Base-by-base conservation (phyloP, 2,888 invertebrate genomes). In the Apamea anceps region DNA sequence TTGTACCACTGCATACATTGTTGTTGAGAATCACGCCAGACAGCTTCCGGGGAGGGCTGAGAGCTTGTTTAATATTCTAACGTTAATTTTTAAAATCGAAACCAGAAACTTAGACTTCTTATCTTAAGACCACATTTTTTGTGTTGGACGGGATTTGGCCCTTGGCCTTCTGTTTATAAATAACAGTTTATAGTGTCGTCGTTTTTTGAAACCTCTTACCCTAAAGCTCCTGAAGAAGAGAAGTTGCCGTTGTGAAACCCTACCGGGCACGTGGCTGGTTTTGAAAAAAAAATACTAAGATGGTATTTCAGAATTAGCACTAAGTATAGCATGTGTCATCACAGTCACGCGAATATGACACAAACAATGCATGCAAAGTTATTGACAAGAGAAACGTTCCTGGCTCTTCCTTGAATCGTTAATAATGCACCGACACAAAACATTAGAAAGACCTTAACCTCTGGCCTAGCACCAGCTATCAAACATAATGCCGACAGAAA, bases 1-100 rank as follows among this genome's bases (percentile, higher is more conserved):
- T 67, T 77, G 85, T 85, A 68, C 63, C 51, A 63, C 71, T 13
- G 45, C 37, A 63, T 73, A 66, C 81, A 85, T 85, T 87, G 88
- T 85, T 85, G 63, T 75, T 42, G 45, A 45, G 54, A 37, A 57
- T n/a, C 72, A 54, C 67, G 63, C 63, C 68, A 48, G 18, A 0
- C 21, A 7, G 65, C 66, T 87, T 85, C 85, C 85, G 87, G 85
- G 77, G 74, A 37, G 13, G 37, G 57, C 74, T 60, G 66, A n/a
- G 45, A 5, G 15, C 0, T 65, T 60, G 15, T 28, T 82, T 83
- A 65, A n/a, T 81, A 28, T 25, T 48, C 15, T 4, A 57, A 37
- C 10, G 18, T 57, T 32, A 37, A 12, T 25, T 73, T 32, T 7
- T 25, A 12, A 15, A 10, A 62, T 42, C 21, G 13, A n/a, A 25